phyloP scores from a whole-genome alignment of 1,140 invertebrate species.

The Drosophila takahashii region DNA sequence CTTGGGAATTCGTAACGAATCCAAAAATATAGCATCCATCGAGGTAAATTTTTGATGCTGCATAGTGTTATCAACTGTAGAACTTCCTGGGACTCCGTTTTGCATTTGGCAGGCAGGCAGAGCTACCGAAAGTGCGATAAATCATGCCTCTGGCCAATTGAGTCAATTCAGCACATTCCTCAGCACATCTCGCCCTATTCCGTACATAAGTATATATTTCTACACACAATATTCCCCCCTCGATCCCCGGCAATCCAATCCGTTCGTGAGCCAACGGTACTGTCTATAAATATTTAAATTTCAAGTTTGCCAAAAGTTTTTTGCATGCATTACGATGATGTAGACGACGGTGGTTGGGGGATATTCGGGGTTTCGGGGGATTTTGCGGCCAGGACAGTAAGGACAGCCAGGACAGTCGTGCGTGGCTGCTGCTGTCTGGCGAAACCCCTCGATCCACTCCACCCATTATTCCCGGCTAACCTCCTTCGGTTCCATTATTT shows the following conservation, averaged over 20 bases:
- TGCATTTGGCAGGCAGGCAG: slow-evolving; percentile 38
- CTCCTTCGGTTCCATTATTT: slow-evolving; percentile 24
- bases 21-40: no score
- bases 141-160: slow-evolving; percentile 81
- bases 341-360: slow-evolving; percentile 4
- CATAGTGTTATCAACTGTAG: slow-evolving; percentile 41
- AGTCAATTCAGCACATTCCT: slow-evolving; percentile 79
- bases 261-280: slow-evolving; percentile 52
- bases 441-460: neutral
- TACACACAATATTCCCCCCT: slow-evolving; percentile 28
- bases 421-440: slow-evolving; percentile 55
- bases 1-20: no score
- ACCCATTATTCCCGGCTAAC: slow-evolving; percentile 2
- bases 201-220: slow-evolving; percentile 25
- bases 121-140: slow-evolving; percentile 60
- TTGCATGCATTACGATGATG: slow-evolving; percentile 74
- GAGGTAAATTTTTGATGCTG: no score
- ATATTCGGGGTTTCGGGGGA: neutral
- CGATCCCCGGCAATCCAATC: slow-evolving; percentile 10
- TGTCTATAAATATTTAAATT: slow-evolving; percentile 84
- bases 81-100: slow-evolving; percentile 5
- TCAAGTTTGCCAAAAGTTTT: slow-evolving; percentile 83
- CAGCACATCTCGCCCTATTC: slow-evolving; percentile 8
- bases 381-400: slow-evolving; percentile 46
- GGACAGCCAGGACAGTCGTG: slow-evolving; percentile 43